Conservation (phyloP, 2,888 invertebrate species). For the Lymantria dispar region DNA sequence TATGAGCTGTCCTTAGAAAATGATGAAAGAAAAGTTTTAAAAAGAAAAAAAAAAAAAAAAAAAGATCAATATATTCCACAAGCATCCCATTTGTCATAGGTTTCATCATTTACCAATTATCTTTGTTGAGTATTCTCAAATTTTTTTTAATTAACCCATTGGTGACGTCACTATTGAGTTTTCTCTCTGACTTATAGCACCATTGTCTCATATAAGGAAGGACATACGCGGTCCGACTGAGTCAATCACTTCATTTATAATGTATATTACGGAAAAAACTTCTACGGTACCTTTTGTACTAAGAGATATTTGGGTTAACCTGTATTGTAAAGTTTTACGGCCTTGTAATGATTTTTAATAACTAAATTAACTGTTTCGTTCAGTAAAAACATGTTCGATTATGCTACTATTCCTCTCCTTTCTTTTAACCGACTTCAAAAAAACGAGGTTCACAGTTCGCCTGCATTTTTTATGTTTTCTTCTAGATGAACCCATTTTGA, state of each 20-base stretch:
- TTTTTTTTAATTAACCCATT: slow-evolving; percentile 21
- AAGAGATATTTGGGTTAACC: slow-evolving; percentile 38
- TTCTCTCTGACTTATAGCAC: slow-evolving; percentile 25
- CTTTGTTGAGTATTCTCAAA: not conserved
- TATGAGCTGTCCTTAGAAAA: too few relatives aligned
- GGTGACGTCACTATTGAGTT: slow-evolving; percentile 11
- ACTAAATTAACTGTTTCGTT: not conserved
- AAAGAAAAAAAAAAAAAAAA: too few relatives aligned
- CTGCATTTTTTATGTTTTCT: too few relatives aligned
- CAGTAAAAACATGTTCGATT: too few relatives aligned
- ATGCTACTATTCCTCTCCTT: too few relatives aligned
- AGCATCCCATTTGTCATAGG: too few relatives aligned
- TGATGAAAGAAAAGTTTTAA: too few relatives aligned
- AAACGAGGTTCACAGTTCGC: too few relatives aligned
- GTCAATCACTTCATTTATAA: slow-evolving; percentile 41
- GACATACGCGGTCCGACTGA: slow-evolving; percentile 24
- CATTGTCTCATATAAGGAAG: slow-evolving; percentile 37
- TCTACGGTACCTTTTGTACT: slow-evolving; percentile 17
- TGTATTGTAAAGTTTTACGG: slow-evolving; percentile 47
- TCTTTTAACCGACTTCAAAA: too few relatives aligned
- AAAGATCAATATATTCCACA: too few relatives aligned
- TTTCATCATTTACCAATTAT: too few relatives aligned
- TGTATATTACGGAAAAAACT: slow-evolving; percentile 22
- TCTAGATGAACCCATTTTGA: too few relatives aligned
- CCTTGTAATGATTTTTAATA: slow-evolving; percentile 35